Percentiles rank a stretch among this genome's conserved stretches.
phyloP scores from a whole-genome alignment of 2,888 invertebrate species.

The Sinelater perroti region DNA sequence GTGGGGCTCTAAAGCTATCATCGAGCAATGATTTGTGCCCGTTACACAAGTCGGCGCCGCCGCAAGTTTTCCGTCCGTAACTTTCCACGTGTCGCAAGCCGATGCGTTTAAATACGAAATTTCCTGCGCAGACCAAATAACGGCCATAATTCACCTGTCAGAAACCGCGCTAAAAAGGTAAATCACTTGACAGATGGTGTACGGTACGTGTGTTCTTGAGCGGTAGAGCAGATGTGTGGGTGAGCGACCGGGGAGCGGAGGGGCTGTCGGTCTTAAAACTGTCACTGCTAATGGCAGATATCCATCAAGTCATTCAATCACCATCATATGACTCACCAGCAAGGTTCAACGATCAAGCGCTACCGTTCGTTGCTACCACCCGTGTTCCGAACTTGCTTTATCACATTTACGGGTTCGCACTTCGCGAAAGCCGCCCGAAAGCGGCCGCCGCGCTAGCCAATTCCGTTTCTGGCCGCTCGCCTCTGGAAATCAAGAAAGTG shows the following conservation, averaged over 20 bases:
- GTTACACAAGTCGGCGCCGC: too few species aligned
- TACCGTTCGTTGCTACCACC: constrained; percentile 44
- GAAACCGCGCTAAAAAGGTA: constrained; percentile 53
- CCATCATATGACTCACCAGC: constrained; percentile 57
- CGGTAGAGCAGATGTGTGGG: constrained; percentile 50
- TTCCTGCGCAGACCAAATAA: constrained; percentile 36
- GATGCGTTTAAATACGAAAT: constrained; percentile 30
- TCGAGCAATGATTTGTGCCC: too few species aligned
- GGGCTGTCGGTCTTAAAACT: constrained; percentile 59
- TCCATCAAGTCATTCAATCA: constrained; percentile 62
- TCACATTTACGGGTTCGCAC: constrained; percentile 40
- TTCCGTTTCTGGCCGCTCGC: too few species aligned
- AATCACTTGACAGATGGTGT: constrained; percentile 55
- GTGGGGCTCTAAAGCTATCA: too few species aligned
- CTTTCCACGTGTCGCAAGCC: constrained; percentile 1
- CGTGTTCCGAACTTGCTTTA: constrained; percentile 39
- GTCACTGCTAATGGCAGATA: constrained; percentile 63
- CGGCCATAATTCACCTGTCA: constrained; percentile 37
- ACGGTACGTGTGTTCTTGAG: constrained; percentile 42
- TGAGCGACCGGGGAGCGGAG: constrained; percentile 31
- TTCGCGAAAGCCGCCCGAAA: constrained; percentile 21
- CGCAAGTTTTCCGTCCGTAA: not conserved
- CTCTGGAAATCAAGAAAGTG: too few species aligned
- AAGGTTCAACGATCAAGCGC: constrained; percentile 49
- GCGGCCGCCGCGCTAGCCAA: too few species aligned